Conservation (phyloP, 2,797 vertebrate genomes). For the Manis crassicaudata region DNA sequence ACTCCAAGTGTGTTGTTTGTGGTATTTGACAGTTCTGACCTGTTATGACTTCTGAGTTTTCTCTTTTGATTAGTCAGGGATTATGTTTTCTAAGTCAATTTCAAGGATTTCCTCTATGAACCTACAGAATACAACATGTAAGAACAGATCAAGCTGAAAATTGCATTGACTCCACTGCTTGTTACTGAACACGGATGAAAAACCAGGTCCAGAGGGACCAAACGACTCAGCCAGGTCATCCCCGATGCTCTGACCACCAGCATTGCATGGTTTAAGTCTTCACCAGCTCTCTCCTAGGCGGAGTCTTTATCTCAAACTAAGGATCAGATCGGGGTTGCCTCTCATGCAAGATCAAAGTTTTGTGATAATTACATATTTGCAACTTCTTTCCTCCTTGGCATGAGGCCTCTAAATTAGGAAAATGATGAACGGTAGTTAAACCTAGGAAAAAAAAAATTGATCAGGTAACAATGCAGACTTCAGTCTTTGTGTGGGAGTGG, state of each 20-base stretch:
- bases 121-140: neutral
- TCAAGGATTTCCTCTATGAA: neutral
- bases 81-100: neutral
- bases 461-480: constrained; percentile 6
- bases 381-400: constrained; percentile 30
- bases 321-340: neutral
- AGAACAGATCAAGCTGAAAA: neutral
- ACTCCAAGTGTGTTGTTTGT: neutral
- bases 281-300: neutral
- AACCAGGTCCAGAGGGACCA: neutral
- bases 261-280: neutral
- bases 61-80: neutral
- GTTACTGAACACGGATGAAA: neutral
- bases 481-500: neutral
- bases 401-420: neutral
- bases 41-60: neutral
- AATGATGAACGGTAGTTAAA: constrained; percentile 36
- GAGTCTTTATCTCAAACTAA: neutral
- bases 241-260: fast-evolving
- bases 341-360: constrained; percentile 53
- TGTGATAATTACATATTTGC: constrained; percentile 57
- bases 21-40: neutral
- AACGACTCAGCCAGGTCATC: neutral
- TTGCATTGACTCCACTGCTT: neutral
- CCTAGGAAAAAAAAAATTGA: neutral